A percentile compares a stretch with the other conserved stretches of the same genome.
Evolutionary conservation across 92 coral and sea anemone genomes (phyloP).

Genomic region (Virgularia gustaviana): DNA sequence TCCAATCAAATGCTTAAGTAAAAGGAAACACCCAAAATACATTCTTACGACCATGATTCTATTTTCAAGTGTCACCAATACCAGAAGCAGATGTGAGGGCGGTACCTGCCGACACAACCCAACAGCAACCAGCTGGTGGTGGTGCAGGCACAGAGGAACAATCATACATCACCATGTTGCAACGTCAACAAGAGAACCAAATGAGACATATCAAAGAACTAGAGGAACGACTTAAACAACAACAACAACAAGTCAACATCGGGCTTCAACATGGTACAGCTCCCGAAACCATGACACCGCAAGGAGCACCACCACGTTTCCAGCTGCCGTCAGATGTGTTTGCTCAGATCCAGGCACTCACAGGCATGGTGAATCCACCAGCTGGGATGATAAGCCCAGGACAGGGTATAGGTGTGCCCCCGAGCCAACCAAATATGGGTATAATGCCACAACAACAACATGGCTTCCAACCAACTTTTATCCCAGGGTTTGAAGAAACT

Average conservation of each 20-base stretch:
- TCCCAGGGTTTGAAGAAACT: not conserved
- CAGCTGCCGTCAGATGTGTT: constrained; percentile 89
- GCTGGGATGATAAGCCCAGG: too few relatives aligned
- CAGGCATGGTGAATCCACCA: constrained; percentile 59
- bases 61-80: not conserved
- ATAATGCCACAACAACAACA: constrained; percentile 10
- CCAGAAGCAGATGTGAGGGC: constrained; percentile 29
- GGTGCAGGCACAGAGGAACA: constrained; percentile 6
- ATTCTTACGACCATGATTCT: too few relatives aligned
- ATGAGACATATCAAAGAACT: constrained; percentile 73
- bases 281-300: constrained; percentile 12
- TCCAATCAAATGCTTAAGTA: too few relatives aligned
- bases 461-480: constrained; percentile 4
- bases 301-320: constrained; percentile 59
- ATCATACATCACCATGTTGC: constrained; percentile 49
- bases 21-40: too few relatives aligned
- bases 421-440: constrained; percentile 7
- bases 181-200: constrained; percentile 83
- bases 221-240: constrained; percentile 81
- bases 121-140: constrained; percentile 8
- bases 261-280: constrained; percentile 62
- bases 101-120: constrained; percentile 40
- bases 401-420: too few relatives aligned
- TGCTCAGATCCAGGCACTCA: constrained; percentile 95
- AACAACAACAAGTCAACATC: constrained; percentile 75